Conservation (phyloP, 2,888 invertebrate genomes). For the Epinotia brunnichana region DNA sequence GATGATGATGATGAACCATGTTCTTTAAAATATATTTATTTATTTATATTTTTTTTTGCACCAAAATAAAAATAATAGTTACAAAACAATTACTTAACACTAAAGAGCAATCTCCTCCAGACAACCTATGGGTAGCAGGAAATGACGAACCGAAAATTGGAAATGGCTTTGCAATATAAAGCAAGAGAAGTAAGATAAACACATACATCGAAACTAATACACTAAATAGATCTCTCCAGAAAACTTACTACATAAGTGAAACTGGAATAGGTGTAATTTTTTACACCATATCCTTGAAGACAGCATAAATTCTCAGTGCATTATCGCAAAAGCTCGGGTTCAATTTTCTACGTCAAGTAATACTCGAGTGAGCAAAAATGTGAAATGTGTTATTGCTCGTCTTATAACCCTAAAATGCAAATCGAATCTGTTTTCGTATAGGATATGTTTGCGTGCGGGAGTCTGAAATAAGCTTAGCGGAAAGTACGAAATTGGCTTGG, state of each 20-base stretch:
- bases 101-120: too few relatives aligned
- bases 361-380: slow-evolving; percentile 51
- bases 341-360: slow-evolving; percentile 53
- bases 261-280: slow-evolving; percentile 8
- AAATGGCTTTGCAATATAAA: too few relatives aligned
- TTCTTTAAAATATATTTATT: too few relatives aligned
- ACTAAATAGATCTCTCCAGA: too few relatives aligned
- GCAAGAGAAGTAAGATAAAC: too few relatives aligned
- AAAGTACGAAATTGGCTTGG: slow-evolving; percentile 77
- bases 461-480: slow-evolving; percentile 76
- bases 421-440: slow-evolving; percentile 73
- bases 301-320: slow-evolving; percentile 25
- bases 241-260: not conserved
- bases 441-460: slow-evolving; percentile 72
- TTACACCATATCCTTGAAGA: slow-evolving; percentile 8
- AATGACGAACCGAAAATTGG: too few relatives aligned
- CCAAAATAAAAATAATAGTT: too few relatives aligned
- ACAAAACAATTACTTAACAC: too few relatives aligned
- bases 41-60: too few relatives aligned
- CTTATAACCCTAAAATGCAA: slow-evolving; percentile 73
- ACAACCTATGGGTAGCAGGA: too few relatives aligned
- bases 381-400: slow-evolving; percentile 65
- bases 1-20: too few relatives aligned
- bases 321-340: slow-evolving; percentile 36
- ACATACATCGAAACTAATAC: too few relatives aligned